Conservation (phyloP, 2,888 invertebrate genomes). For the Meta bourneti region DNA sequence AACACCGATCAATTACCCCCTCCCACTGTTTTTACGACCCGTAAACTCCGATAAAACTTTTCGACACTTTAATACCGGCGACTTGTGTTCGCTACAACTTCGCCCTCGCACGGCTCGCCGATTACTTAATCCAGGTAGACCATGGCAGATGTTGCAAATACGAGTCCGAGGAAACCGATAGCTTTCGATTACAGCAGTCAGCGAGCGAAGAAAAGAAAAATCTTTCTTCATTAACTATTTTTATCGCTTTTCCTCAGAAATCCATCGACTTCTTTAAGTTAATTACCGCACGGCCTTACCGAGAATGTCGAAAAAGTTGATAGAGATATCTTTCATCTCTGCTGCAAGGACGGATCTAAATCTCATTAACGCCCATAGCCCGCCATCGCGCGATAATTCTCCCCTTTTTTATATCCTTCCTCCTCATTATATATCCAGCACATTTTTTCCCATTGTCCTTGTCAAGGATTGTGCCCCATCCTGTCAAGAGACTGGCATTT, state of each 20-base stretch:
- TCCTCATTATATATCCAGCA: neutral
- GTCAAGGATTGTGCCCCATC: neutral
- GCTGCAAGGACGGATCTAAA: conserved; percentile 55
- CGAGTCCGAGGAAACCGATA: conserved; percentile 23
- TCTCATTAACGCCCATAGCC: conserved; percentile 56
- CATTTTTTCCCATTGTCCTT: conserved; percentile 2
- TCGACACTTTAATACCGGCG: neutral
- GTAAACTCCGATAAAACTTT: conserved; percentile 35
- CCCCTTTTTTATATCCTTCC: conserved; percentile 11
- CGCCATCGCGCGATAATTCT: conserved; percentile 34
- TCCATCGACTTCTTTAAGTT: conserved; percentile 55
- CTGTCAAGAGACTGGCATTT: conserved; percentile 19
- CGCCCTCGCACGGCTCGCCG: neutral
- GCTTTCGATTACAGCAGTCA: conserved; percentile 47
- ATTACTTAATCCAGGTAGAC: conserved; percentile 27
- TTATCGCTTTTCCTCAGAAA: conserved; percentile 49
- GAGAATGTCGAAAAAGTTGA: conserved; percentile 51
- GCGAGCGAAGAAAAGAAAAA: conserved; percentile 37
- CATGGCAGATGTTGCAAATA: conserved; percentile 9
- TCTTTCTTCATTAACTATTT: conserved; percentile 57
- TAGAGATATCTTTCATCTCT: conserved; percentile 36
- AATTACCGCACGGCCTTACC: conserved; percentile 51
- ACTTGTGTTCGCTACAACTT: neutral
- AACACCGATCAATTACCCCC: conserved; percentile 34
- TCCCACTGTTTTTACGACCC: conserved; percentile 31